phyloP scores from a whole-genome alignment of 2,888 invertebrate species.

The Pyrocoelia pectoralis region DNA sequence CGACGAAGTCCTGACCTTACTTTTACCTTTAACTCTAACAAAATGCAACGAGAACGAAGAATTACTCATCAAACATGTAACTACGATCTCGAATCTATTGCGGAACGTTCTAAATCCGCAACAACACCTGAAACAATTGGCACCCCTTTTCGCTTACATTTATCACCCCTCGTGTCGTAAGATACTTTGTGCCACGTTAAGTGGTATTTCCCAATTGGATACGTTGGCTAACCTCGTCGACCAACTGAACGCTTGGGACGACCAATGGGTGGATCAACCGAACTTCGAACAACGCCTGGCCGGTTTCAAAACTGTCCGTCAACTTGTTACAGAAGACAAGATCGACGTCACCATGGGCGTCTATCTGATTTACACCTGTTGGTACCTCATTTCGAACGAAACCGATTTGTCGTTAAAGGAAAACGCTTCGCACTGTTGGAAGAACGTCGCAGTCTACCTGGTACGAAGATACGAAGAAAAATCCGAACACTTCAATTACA shows the following conservation, averaged over 20 bases:
- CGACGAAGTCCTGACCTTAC: constrained; percentile 72
- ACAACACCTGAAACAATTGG: constrained; percentile 72
- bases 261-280: constrained; percentile 91
- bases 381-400: constrained; percentile 77
- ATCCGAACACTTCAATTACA: constrained; percentile 67
- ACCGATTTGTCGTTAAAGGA: constrained; percentile 87
- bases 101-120: constrained; percentile 71
- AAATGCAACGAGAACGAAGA: constrained; percentile 74
- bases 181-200: constrained; percentile 70
- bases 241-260: constrained; percentile 88
- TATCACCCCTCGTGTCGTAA: constrained; percentile 72
- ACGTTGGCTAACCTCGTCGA: constrained; percentile 64
- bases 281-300: constrained; percentile 85
- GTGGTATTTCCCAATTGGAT: constrained; percentile 65
- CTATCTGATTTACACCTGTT: constrained; percentile 83
- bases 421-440: constrained; percentile 77
- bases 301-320: constrained; percentile 75
- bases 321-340: constrained; percentile 61
- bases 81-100: constrained; percentile 78
- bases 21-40: constrained; percentile 75
- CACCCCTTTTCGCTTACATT: constrained; percentile 76
- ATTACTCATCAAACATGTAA: constrained; percentile 73
- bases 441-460: constrained; percentile 71
- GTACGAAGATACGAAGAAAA: constrained; percentile 65
- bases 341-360: constrained; percentile 73